Base-by-base conservation (phyloP, 2,888 invertebrate genomes). In the Heliconius charithonia region DNA sequence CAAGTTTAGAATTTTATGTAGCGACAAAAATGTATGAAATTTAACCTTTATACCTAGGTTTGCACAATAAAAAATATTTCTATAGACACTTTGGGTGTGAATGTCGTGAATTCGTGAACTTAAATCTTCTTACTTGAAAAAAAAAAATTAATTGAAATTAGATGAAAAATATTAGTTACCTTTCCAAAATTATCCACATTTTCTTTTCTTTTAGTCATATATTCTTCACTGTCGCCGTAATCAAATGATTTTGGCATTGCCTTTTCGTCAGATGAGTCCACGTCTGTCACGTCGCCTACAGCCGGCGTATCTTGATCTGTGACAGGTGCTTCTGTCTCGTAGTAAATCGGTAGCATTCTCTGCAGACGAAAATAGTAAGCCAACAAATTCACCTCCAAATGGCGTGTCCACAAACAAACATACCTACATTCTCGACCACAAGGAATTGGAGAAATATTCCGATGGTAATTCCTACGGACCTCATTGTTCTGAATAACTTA, bases 291-390 rank as follows among this genome's bases (percentile, higher is more conserved):
- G 41, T 85, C 82, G 0, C 83, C 72, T 22, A 82, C 76, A 37
- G 85, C 81, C 51, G 82, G 78, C 0, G 82, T 45, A 69, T 85
- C 83, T 69, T 77, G 77, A 63, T 85, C 84, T 22, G 80, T 79
- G 25, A 79, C 77, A 16, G 87, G 80, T 29, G 85, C 81, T 67
- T 83, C 83, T 19, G 85, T 85, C 59, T 85, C 84, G 80, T 86
- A 87, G 69, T 86, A 85, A 62, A 86, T 81, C 32, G 89, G 84
- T 78, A 92, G 76, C 85, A 90, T 87, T 85, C 86, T 87, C 92
- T 92, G 84, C 79, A 89, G 88, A 78, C 79, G 82, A 81, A 72
- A 81, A 76, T 32, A 67, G 37, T 62, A n/a, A 51, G 41, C 32
- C 45, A 63, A 77, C 25, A 29, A 65, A 74, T 75, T 72, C 25